Percentiles rank a stretch among this genome's conserved stretches.
These are phyloP conservation scores for Cyclophora punctaria DNA, from an alignment of 2,888 invertebrate species.

Conservation along the genomic window DNA sequence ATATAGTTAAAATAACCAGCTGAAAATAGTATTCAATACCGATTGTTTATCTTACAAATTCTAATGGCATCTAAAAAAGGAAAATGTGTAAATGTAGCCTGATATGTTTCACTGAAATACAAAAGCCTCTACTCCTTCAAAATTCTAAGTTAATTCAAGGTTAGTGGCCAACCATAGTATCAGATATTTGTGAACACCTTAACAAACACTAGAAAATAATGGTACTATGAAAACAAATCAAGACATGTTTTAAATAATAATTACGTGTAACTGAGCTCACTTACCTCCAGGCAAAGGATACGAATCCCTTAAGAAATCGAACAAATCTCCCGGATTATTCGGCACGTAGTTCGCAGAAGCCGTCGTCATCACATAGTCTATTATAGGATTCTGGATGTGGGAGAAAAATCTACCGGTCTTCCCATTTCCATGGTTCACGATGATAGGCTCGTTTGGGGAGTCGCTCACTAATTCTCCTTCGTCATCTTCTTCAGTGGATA, in stretches of 20 bases:
- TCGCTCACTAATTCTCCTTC: constrained; percentile 16
- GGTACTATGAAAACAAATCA: too few species aligned
- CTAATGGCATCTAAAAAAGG: too few species aligned
- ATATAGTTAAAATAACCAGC: too few species aligned
- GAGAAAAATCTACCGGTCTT: constrained; percentile 24
- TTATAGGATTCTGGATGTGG: constrained; percentile 29
- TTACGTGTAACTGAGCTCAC: constrained; percentile 12
- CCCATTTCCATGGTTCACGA: neutral
- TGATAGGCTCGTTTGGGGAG: neutral
- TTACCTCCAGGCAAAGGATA: constrained; percentile 52
- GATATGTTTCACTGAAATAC: too few species aligned
- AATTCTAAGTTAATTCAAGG: too few species aligned
- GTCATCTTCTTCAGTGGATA: constrained; percentile 20
- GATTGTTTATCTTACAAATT: too few species aligned
- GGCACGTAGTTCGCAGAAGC: constrained; percentile 27
- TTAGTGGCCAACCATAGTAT: too few species aligned
- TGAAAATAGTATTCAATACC: too few species aligned
- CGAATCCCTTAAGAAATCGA: constrained; percentile 48
- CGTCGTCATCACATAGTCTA: constrained; percentile 36
- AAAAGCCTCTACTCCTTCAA: too few species aligned
- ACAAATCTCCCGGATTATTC: constrained; percentile 31
- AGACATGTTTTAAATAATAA: neutral
- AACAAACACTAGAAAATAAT: too few species aligned
- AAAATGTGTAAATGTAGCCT: too few species aligned
- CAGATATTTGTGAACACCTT: too few species aligned